phyloP scores from a whole-genome alignment of 1,140 invertebrate species.

The Ips typographus region DNA sequence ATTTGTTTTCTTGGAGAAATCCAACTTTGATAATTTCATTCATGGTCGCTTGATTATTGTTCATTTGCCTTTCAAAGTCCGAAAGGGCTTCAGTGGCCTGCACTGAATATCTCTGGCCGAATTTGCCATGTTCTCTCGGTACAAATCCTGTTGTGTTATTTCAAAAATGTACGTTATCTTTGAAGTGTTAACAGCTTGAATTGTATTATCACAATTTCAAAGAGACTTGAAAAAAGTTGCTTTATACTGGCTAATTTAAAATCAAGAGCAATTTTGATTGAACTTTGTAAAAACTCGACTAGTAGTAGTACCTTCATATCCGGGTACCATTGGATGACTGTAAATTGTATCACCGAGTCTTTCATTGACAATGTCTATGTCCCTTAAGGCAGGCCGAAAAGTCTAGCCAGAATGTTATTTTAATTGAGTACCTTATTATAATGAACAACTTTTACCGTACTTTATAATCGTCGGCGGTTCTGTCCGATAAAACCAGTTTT shows the following conservation, averaged over 20 bases:
- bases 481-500: slow-evolving; percentile 66
- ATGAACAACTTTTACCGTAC: slow-evolving; percentile 46
- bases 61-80: slow-evolving; percentile 64
- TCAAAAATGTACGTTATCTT: too few relatives aligned
- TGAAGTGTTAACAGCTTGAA: too few relatives aligned
- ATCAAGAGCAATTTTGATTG: neutral
- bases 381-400: slow-evolving; percentile 59
- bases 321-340: slow-evolving; percentile 67
- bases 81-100: slow-evolving; percentile 67
- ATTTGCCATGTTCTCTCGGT: slow-evolving; percentile 60
- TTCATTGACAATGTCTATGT: slow-evolving; percentile 64
- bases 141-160: slow-evolving; percentile 62
- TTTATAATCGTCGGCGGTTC: slow-evolving; percentile 60
- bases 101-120: slow-evolving; percentile 67
- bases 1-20: slow-evolving; percentile 59
- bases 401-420: slow-evolving; percentile 49
- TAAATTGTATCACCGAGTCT: slow-evolving; percentile 66
- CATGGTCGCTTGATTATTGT: slow-evolving; percentile 57
- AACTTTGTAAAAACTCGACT: neutral
- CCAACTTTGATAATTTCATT: slow-evolving; percentile 58
- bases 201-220: too few relatives aligned
- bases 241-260: neutral
- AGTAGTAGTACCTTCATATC: slow-evolving; percentile 62
- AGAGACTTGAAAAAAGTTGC: too few relatives aligned
- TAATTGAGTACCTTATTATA: slow-evolving; percentile 1